Evolutionary conservation across 2,888 invertebrate genomes (phyloP), one percentile per base, ranked within the genome.

Genomic region (Trissoscelio sp.): DNA sequence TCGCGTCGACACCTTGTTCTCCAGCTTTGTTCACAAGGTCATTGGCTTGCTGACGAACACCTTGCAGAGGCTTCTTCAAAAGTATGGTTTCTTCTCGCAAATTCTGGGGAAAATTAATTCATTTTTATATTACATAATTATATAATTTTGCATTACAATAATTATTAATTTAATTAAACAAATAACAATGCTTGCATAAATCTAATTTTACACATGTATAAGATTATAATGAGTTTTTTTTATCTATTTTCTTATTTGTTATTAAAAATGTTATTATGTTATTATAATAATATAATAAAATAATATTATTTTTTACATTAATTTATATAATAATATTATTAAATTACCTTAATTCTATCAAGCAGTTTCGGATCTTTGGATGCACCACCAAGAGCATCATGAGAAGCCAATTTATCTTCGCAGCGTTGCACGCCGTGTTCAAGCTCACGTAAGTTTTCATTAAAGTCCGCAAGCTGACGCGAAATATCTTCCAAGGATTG

Each of bases 351-450:
- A 77, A 98, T 96, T 79, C 97, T 95, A 74, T 97, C 97, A 78
- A 96, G 92, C 66, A 97, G 93, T 91, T 96, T 96, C 11, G 96
- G 95, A 91, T 98, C 98, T 81, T 95, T 94, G 0, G 96, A 95
- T 83, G 96, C 94, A 89, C 95, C 93, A 86, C 96, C 93, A 62
- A 95, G 91, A 85, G 95, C 93, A 93, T 96, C 95, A 86, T 95
- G 95, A 2, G 95, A 94, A 14, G 95, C 94, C 39, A 96, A 92
- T 82, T 96, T 95, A 92, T 98, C 98, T 92, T 98, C 98, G 91
- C 97, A 97, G 74, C 97, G 94, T 88, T 96, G 95, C 74, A 98
- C 93, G 3, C 96, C 94, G 78, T 97, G 96, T 84, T 96, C 95
- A n/a, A 98, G 93, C 70, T 96, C 97, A 37, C 97, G 94, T 11